Evolutionary conservation across 2,888 invertebrate species (phyloP).

Genomic region (Stratiomys singularior): DNA sequence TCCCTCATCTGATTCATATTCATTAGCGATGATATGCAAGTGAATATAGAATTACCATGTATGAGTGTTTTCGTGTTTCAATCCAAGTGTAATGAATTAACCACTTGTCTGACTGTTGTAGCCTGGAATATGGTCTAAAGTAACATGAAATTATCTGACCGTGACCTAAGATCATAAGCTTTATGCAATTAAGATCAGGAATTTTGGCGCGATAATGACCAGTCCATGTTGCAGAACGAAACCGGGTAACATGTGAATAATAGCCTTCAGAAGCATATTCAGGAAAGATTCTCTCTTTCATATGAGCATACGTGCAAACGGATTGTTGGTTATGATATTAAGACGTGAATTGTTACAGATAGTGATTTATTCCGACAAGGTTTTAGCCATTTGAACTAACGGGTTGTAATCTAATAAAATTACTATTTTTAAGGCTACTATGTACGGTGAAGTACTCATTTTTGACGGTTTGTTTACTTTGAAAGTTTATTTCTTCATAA

Average conservation of each 20-base stretch:
- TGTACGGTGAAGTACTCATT: neutral
- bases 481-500: neutral
- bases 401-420: neutral
- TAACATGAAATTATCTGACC: neutral
- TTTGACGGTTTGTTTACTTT: neutral
- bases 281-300: too few relatives aligned
- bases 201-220: slow-evolving; percentile 24
- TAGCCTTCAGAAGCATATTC: neutral
- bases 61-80: slow-evolving; percentile 6
- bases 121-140: neutral
- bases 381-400: neutral
- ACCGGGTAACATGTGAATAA: neutral
- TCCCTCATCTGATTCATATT: slow-evolving; percentile 31
- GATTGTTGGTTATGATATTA: too few relatives aligned
- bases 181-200: neutral
- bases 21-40: slow-evolving; percentile 23
- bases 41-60: neutral
- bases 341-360: too few relatives aligned
- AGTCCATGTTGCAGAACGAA: neutral
- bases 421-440: neutral
- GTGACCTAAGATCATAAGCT: slow-evolving; percentile 23
- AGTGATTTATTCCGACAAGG: too few relatives aligned
- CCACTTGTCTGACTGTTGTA: too few relatives aligned
- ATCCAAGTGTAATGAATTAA: neutral
- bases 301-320: too few relatives aligned